A percentile compares a stretch with the other conserved stretches of the same genome.
phyloP scores from a whole-genome alignment of 2,113 vertebrate genomes.

The Benitochromis conjunctus region DNA sequence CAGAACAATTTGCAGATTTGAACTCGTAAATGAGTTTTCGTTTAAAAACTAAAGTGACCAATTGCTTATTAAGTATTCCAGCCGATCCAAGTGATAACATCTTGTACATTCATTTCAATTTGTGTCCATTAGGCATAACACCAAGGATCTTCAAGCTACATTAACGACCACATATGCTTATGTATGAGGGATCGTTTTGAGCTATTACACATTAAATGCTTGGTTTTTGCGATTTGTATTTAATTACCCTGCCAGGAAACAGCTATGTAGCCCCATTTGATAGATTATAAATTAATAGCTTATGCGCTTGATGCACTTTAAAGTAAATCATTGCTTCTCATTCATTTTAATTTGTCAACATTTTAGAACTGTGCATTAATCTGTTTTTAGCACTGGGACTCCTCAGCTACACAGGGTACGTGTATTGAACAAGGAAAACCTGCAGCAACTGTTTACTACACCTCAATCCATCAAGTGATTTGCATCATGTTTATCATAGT shows the following conservation, averaged over 20 bases:
- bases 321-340: conserved; percentile 49
- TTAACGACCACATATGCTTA: conserved; percentile 49
- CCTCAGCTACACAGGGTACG: neutral
- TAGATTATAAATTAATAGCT: conserved; percentile 55
- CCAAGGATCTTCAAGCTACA: conserved; percentile 65
- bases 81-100: conserved; percentile 29
- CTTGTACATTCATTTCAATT: conserved; percentile 60
- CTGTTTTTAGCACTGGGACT: neutral
- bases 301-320: conserved; percentile 36
- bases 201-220: conserved; percentile 67
- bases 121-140: conserved; percentile 58
- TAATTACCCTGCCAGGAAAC: conserved; percentile 57
- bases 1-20: conserved; percentile 3
- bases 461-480: conserved; percentile 7
- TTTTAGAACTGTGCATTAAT: conserved; percentile 24
- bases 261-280: conserved; percentile 28
- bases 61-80: conserved; percentile 28
- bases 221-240: conserved; percentile 62
- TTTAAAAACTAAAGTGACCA: conserved; percentile 15
- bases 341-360: conserved; percentile 57
- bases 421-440: neutral
- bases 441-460: neutral
- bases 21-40: conserved; percentile 1
- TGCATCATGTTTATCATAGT: conserved; percentile 7
- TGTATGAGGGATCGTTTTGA: conserved; percentile 56